A percentile compares a stretch with the other conserved stretches of the same genome.
These are phyloP conservation scores for Taeniopygia guttata DNA, from an alignment of 2,797 vertebrate genomes.

Conservation along the genomic window DNA sequence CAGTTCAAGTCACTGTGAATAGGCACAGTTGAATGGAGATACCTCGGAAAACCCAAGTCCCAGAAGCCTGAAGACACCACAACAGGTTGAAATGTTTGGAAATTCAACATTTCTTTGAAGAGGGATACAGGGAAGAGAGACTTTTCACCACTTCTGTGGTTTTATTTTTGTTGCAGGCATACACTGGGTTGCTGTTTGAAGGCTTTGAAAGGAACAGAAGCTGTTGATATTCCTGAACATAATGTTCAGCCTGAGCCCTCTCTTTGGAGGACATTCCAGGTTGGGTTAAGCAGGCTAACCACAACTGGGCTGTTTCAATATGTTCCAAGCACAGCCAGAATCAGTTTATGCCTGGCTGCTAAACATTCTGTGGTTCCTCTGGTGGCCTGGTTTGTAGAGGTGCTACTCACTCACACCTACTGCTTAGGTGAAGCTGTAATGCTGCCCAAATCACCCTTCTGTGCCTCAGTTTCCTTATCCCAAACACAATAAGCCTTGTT, in stretches of 20 bases:
- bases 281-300: neutral
- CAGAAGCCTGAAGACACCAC: neutral
- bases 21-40: neutral
- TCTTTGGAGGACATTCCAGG: neutral
- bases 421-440: neutral
- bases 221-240: neutral
- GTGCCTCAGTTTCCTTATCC: conserved; percentile 10
- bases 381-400: neutral
- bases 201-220: neutral
- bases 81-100: neutral
- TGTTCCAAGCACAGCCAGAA: neutral
- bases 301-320: neutral
- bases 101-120: neutral
- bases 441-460: neutral
- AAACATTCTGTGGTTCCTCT: neutral
- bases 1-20: neutral
- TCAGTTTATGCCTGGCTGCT: conserved; percentile 3
- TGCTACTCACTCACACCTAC: neutral
- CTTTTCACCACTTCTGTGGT: neutral
- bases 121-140: neutral
- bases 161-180: neutral
- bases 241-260: neutral
- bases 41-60: neutral
- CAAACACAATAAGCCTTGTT: neutral
- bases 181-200: neutral